These are phyloP conservation scores for Autographa pulchrina DNA, from an alignment of 2,888 invertebrate genomes.

Conservation along the genomic window DNA sequence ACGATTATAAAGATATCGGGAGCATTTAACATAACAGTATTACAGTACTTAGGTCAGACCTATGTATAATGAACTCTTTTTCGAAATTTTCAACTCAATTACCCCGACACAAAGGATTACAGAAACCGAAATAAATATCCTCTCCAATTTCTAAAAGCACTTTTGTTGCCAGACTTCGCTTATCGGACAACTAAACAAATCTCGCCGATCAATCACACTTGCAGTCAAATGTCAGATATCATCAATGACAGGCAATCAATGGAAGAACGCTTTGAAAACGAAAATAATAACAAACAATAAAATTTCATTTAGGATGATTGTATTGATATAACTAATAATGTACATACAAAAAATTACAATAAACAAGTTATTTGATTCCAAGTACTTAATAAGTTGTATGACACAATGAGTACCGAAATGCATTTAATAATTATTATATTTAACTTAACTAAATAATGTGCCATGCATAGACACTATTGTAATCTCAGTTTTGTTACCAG, in stretches of 20 bases:
- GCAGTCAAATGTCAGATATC: slow-evolving; percentile 9
- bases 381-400: slow-evolving; percentile 45
- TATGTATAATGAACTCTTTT: too few relatives aligned
- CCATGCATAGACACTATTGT: slow-evolving; percentile 68
- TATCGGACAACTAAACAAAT: background rate
- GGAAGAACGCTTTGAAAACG: slow-evolving; percentile 43
- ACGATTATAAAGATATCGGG: too few relatives aligned
- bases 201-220: background rate
- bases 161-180: slow-evolving; percentile 16
- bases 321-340: slow-evolving; percentile 58
- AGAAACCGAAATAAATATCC: too few relatives aligned
- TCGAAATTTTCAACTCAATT: too few relatives aligned
- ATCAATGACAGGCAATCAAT: slow-evolving; percentile 27
- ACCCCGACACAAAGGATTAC: too few relatives aligned
- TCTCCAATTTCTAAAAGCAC: too few relatives aligned
- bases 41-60: background rate
- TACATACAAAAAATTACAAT: slow-evolving; percentile 57
- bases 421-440: slow-evolving; percentile 67
- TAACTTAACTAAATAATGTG: slow-evolving; percentile 69
- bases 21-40: background rate
- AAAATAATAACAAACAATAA: slow-evolving; percentile 53
- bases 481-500: slow-evolving; percentile 71
- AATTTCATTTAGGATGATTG: slow-evolving; percentile 52
- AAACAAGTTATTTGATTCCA: slow-evolving; percentile 43
- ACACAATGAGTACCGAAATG: slow-evolving; percentile 68